Evolutionary conservation across 2,888 invertebrate species (phyloP).

Genomic region (Cephus runcator): DNA sequence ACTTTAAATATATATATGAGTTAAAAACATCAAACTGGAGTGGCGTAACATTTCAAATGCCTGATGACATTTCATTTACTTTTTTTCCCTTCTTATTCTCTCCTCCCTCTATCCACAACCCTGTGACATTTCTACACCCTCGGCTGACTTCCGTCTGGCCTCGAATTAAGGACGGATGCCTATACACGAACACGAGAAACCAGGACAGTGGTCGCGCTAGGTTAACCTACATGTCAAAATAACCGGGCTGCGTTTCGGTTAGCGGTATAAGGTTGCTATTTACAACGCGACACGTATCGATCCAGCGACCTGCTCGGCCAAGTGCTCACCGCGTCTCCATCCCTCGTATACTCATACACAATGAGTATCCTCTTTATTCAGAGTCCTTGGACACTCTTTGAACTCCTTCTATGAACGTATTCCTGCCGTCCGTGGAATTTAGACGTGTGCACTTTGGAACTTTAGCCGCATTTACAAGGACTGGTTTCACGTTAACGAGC

Average conservation of each 20-base stretch:
- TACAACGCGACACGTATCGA: constrained; percentile 30
- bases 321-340: background rate
- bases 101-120: background rate
- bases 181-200: background rate
- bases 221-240: constrained; percentile 3
- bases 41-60: background rate
- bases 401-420: background rate
- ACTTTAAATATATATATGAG: background rate
- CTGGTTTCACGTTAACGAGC: background rate
- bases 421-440: background rate
- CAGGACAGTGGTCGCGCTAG: background rate
- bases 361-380: background rate
- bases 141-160: background rate
- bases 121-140: background rate
- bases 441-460: background rate
- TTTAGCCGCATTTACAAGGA: background rate
- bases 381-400: constrained; percentile 1
- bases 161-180: background rate
- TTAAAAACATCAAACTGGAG: background rate
- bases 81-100: background rate
- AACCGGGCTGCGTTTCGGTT: background rate
- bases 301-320: constrained; percentile 24
- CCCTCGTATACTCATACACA: background rate
- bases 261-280: constrained; percentile 19
- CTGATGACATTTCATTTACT: background rate